Evolutionary conservation across 2,797 vertebrate genomes (phyloP), one percentile per base, ranked within the genome.

Genomic region (Crenuchus spilurus): DNA sequence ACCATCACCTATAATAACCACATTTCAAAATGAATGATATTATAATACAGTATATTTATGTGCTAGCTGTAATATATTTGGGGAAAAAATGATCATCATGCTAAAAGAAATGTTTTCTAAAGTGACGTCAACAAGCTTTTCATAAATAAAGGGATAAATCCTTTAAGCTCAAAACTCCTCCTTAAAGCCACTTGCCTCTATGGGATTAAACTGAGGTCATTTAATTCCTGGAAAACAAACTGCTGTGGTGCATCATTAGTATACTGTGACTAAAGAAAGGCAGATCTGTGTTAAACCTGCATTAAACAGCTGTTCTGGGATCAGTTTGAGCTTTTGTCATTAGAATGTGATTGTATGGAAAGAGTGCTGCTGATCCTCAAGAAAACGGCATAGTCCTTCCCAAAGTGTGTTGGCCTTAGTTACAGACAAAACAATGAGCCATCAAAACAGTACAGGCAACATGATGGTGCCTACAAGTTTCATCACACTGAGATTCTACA

Each of bases 141-240:
- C 18, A 46, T n/a, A 48, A 58, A 57, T 35, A 28, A 37, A 26
- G 24, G 18, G 4, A 26, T 48, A 54, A 54, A 44, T 52, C 44
- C 18, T 22, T 55, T 64, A 44, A 26, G 28, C 28, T 46, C 8
- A 14, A 46, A 57, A 44, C 33, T 33, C 18, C 55, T 20, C 14
- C 35, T 22, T 4, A 54, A 20, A 11, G 16, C 22, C 52, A 20
- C 51, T 20, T 44, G 11, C 1, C 8, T 46, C 30, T 2, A 35
- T 26, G 48, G 26, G 52, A 66, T 10, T 57, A 72, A 39, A 46
- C n/a, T 66, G 41, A 54, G 20, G 46, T 13, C 14, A 22, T 61
- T 41, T 39, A 13, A n/a, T 54, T 28, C 54, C 20, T 26, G n/a
- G n/a, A 52, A 72, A 63, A 72, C 58, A 65, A 66, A 33, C 18